Percentiles rank a stretch among this genome's conserved stretches.
Conservation (phyloP, 2,797 vertebrate genomes). For the Accipiter minullus region DNA sequence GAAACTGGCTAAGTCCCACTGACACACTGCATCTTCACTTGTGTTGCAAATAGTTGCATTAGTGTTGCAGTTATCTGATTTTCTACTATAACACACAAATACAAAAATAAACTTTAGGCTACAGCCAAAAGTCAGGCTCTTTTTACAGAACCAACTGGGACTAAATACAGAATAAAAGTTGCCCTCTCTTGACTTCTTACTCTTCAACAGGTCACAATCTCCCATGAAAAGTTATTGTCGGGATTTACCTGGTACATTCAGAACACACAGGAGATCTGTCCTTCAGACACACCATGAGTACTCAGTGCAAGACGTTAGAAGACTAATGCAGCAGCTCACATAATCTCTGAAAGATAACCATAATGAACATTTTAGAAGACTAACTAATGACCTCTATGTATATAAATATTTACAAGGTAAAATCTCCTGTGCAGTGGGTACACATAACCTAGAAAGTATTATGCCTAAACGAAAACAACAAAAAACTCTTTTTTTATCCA, state of each 20-base stretch:
- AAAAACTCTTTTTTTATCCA: background rate
- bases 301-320: background rate
- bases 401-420: background rate
- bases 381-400: background rate
- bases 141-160: background rate
- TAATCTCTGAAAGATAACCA: slow-evolving; percentile 1
- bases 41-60: background rate
- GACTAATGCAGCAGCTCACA: background rate
- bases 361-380: background rate
- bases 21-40: background rate
- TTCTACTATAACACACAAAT: background rate
- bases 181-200: background rate
- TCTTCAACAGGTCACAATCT: background rate
- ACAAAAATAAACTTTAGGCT: background rate
- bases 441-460: background rate
- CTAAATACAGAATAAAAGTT: background rate
- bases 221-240: background rate
- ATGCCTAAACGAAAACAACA: background rate
- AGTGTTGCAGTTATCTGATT: background rate
- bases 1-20: background rate
- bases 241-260: slow-evolving; percentile 29
- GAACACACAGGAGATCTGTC: background rate
- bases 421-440: background rate
- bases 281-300: slow-evolving; percentile 3
- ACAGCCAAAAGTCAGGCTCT: background rate